Base-by-base conservation (phyloP, 2,797 vertebrate species). In the Acipenser ruthenus region DNA sequence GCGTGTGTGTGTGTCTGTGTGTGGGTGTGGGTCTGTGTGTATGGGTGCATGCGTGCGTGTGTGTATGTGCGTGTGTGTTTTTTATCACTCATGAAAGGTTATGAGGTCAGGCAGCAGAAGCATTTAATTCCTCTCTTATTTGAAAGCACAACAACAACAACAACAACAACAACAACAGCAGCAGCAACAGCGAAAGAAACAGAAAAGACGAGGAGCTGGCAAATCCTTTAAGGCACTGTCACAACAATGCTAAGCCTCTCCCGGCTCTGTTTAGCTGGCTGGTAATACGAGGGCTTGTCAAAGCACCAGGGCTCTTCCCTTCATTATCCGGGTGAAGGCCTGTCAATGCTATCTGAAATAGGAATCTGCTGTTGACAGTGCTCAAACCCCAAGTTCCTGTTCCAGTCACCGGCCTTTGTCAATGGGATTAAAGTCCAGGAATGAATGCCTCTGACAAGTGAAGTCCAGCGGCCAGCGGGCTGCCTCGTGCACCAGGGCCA, bases 271-370 rank as follows among this genome's bases (percentile, higher is more conserved):
- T 53, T 53, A 12, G 8, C 8, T 9, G 8, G 52, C 52, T 55
- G 71, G 78, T 83, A 81, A 84, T 84, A 82, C 78, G 75, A 75
- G 81, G 82, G 82, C 84, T 85, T 82, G 77, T 82, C 78, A 84
- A 84, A 87, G 83, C 84, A 13, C 79, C 75, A 82, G 76, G 83
- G 75, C 72, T 81, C 81, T 81, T 82, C 78, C 80, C 83, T 81
- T 84, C 80, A 82, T 84, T 83, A 83, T 79, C 79, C 78, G 83
- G 79, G 80, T 72, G 82, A 81, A 81, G 78, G 76, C 80, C 77
- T 78, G 77, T 82, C 79, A 79, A 80, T 80, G 81, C 82, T 86
- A 86, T 86, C 85, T 84, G 79, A 82, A 86, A 86, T 84, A 81
- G 83, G 80, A 81, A 86, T 86, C 83, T 86, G 77, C 80, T 84